Evolutionary conservation across 1,140 invertebrate species (phyloP).

Genomic region (Apolygus lucorum): DNA sequence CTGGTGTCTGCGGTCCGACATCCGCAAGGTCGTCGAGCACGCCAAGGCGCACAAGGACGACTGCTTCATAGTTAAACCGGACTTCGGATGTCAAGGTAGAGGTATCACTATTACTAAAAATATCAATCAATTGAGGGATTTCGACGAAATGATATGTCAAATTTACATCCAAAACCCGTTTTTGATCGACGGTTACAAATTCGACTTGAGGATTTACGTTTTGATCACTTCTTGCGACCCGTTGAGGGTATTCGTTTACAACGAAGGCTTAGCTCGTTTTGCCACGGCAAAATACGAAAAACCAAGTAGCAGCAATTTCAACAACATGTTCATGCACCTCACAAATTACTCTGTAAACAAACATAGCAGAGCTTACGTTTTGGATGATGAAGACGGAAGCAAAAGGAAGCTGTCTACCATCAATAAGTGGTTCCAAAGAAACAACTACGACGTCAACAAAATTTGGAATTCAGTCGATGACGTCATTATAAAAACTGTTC

Average conservation of each 20-base stretch:
- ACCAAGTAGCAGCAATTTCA: conserved; percentile 64
- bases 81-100: conserved; percentile 73
- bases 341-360: conserved; percentile 97
- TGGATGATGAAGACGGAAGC: conserved; percentile 68
- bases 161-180: conserved; percentile 62
- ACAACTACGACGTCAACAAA: conserved; percentile 56
- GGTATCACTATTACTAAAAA: conserved; percentile 77
- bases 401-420: conserved; percentile 48
- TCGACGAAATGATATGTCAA: conserved; percentile 78
- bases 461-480: conserved; percentile 77
- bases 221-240: conserved; percentile 92
- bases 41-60: conserved; percentile 56
- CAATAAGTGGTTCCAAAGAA: conserved; percentile 29
- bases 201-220: conserved; percentile 90
- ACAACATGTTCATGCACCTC: conserved; percentile 89
- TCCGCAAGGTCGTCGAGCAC: conserved; percentile 52
- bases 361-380: conserved; percentile 67
- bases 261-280: conserved; percentile 90
- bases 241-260: conserved; percentile 83
- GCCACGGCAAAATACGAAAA: conserved; percentile 76
- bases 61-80: conserved; percentile 83
- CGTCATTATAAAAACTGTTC: conserved; percentile 82
- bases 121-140: conserved; percentile 58
- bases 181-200: conserved; percentile 93
- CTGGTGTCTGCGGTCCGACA: conserved; percentile 84